Conservation (phyloP, 2,797 vertebrate genomes). For the Fistularia commersonii region DNA sequence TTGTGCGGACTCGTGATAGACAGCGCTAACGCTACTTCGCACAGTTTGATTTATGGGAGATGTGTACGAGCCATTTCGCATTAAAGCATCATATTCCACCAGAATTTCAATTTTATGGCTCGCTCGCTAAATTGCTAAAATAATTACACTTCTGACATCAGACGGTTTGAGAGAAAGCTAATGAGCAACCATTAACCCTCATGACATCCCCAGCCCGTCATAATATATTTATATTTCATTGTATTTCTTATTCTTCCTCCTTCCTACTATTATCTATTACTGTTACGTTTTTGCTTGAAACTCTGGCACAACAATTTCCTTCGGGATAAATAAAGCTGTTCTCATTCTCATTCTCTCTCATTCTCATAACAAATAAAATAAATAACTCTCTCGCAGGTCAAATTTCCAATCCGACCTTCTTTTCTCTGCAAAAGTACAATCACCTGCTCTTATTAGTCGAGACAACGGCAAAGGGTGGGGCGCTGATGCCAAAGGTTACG, state of each 20-base stretch:
- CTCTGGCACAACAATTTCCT: too few relatives aligned
- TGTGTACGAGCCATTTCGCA: constrained; percentile 29
- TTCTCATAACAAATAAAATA: constrained; percentile 22
- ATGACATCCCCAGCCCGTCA: constrained; percentile 11
- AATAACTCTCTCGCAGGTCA: constrained; percentile 26
- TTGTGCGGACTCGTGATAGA: constrained; percentile 39
- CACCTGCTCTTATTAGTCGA: constrained; percentile 47
- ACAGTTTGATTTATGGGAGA: constrained; percentile 17
- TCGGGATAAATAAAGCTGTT: too few relatives aligned
- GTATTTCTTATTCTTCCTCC: too few relatives aligned
- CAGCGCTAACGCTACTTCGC: constrained; percentile 13
- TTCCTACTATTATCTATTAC: too few relatives aligned
- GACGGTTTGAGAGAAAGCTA: constrained; percentile 12
- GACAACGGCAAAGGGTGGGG: constrained; percentile 17
- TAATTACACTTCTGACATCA: neutral
- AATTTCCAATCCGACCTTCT: constrained; percentile 46
- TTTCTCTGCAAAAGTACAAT: constrained; percentile 25
- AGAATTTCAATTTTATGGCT: too few relatives aligned
- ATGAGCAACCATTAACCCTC: constrained; percentile 17
- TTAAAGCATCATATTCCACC: constrained; percentile 17
- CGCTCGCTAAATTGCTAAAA: constrained; percentile 1
- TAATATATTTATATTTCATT: too few relatives aligned
- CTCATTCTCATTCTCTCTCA: too few relatives aligned
- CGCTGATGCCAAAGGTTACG: constrained; percentile 19
- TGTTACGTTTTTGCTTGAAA: too few relatives aligned